Evolutionary conservation across 2,113 vertebrate species (phyloP), one percentile per base, ranked within the genome.

Genomic region (Gambusia holbrooki): DNA sequence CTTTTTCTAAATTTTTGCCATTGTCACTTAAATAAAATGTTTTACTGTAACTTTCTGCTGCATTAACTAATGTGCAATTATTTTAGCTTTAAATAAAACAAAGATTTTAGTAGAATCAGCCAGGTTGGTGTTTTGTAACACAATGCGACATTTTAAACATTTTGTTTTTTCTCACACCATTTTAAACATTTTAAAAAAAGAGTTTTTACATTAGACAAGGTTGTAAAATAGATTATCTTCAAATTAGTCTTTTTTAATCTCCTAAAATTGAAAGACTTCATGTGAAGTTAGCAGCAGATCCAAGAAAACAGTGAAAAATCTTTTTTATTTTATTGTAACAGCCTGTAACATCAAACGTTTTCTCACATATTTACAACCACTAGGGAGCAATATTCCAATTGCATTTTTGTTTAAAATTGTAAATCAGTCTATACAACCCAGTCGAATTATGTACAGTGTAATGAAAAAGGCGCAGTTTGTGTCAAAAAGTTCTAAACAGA

Each of bases 291-390:
- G 4, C 8, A 10, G 13, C 22, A 70, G 5, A 58, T 5, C 11
- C 25, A 66, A 14, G 68, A 74, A 48, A 48, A 25, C 73, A 27
- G 25, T 17, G 69, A 40, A 72, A 28, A 42, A 11, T 66, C 42
- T 58, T 78, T 42, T 76, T 85, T 77, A 74, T 63, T 75, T 76
- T 80, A 68, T 70, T 74, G 61, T 84, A 64, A 42, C 65, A 67
- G 12, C 27, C 42, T 28, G 13, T 35, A 33, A 32, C 22, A 1
- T 25, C 70, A 88, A 90, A 69, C 69, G 63, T 69, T 76, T 54
- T 77, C n/a, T 74, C 45, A 87, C 61, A 89, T 82, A 90, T 90
- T 83, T 91, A 92, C 88, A 92, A 22, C 81, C 58, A 80, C 17
- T 70, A 82, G 62, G 27, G 68, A 62, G 73, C 29, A 77, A 72